A percentile compares a stretch with the other conserved stretches of the same genome.
Evolutionary conservation across 2,113 vertebrate genomes (phyloP).

Genomic region (Melanocharis versteri): DNA sequence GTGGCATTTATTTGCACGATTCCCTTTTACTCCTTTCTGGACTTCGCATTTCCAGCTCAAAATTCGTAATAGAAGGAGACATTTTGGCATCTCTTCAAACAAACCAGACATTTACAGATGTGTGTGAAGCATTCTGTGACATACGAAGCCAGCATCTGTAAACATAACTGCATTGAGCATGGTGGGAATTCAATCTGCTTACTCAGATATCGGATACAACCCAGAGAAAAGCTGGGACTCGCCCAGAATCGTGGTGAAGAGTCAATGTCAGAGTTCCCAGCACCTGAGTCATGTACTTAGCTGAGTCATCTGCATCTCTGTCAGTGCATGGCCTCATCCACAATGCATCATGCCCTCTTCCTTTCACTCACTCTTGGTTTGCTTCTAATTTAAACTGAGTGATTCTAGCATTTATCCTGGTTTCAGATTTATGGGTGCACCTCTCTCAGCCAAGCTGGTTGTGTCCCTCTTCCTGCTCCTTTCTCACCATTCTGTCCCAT

Average conservation of each 20-base stretch:
- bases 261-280: conserved; percentile 17
- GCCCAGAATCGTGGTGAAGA: background rate
- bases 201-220: background rate
- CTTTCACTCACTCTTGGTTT: background rate
- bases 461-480: background rate
- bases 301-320: conserved; percentile 7
- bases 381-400: background rate
- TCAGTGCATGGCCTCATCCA: background rate
- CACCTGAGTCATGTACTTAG: conserved; percentile 26
- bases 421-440: background rate
- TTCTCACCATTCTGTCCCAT: background rate
- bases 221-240: conserved; percentile 11
- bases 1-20: background rate
- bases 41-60: background rate
- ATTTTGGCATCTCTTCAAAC: background rate
- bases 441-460: background rate
- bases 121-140: background rate
- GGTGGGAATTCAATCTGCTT: background rate
- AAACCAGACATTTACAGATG: background rate
- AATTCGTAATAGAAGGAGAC: background rate
- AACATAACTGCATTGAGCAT: background rate
- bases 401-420: background rate
- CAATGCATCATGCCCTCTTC: background rate
- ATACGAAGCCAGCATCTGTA: background rate
- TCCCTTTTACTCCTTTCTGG: background rate